These are phyloP conservation scores for Sciaenops ocellatus DNA, from an alignment of 2,797 vertebrate genomes.

Conservation along the genomic window DNA sequence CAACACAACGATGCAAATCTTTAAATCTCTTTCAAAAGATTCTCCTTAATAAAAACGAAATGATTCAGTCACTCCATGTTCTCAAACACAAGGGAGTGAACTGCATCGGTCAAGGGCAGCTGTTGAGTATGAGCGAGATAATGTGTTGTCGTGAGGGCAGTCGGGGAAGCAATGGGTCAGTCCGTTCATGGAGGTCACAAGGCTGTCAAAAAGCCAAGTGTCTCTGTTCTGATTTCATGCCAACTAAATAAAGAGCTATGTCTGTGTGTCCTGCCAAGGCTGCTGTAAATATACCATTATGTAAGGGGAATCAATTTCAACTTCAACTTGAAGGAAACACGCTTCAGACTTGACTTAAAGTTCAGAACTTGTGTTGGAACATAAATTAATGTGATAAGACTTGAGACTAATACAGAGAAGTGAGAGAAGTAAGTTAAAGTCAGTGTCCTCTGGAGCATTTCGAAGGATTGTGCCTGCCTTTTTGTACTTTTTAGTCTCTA, in stretches of 20 bases:
- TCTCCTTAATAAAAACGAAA: neutral
- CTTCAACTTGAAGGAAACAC: slow-evolving; percentile 58
- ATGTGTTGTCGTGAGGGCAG: slow-evolving; percentile 52
- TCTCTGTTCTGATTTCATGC: slow-evolving; percentile 74
- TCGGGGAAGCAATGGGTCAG: slow-evolving; percentile 51
- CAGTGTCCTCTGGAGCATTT: neutral
- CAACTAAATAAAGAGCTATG: slow-evolving; percentile 77
- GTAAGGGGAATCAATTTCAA: slow-evolving; percentile 76
- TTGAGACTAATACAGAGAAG: neutral
- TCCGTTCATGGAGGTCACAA: slow-evolving; percentile 67
- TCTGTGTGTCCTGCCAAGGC: slow-evolving; percentile 75
- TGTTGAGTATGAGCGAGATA: slow-evolving; percentile 40
- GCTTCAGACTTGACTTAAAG: slow-evolving; percentile 45
- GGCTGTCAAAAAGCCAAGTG: slow-evolving; percentile 67
- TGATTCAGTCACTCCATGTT: slow-evolving; percentile 1
- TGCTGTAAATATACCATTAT: slow-evolving; percentile 81
- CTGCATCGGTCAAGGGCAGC: slow-evolving; percentile 26
- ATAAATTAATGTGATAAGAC: slow-evolving; percentile 31
- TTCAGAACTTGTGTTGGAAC: slow-evolving; percentile 42
- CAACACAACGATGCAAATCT: slow-evolving; percentile 1
- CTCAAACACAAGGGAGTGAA: neutral
- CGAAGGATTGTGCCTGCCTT: neutral
- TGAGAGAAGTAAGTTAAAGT: neutral
- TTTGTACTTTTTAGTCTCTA: neutral
- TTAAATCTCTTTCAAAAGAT: neutral